Evolutionary conservation across 1,140 invertebrate genomes (phyloP).

Genomic region (Listronotus bonariensis): DNA sequence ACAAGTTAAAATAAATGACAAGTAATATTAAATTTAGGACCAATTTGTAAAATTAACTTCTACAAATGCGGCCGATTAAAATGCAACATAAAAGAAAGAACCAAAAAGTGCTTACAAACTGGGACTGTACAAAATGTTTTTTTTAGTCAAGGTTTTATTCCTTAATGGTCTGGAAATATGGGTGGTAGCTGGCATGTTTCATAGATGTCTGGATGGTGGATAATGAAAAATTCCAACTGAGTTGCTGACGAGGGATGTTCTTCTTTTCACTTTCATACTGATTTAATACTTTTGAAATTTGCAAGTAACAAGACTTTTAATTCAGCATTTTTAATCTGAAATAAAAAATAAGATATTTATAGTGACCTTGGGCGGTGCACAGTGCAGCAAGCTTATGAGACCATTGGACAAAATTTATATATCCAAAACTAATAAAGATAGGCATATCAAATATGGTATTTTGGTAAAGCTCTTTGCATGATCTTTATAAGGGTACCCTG

Average conservation of each 20-base stretch:
- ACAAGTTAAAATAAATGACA: slow-evolving; percentile 14
- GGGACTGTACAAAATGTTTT: slow-evolving; percentile 3
- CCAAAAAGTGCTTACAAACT: slow-evolving; percentile 12
- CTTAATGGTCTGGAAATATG: slow-evolving; percentile 33
- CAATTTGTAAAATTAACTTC: not conserved
- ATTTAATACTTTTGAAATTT: slow-evolving; percentile 31
- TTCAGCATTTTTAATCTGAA: slow-evolving; percentile 36
- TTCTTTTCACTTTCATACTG: slow-evolving; percentile 36
- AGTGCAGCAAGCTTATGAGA: too few relatives aligned
- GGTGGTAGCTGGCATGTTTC: slow-evolving; percentile 27
- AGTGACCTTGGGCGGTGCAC: too few relatives aligned
- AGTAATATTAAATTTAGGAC: not conserved
- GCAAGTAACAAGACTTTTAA: slow-evolving; percentile 30
- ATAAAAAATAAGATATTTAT: not conserved
- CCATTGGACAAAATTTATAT: too few relatives aligned
- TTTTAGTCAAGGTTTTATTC: slow-evolving; percentile 27
- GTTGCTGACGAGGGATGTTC: slow-evolving; percentile 17
- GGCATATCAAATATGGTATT: too few relatives aligned
- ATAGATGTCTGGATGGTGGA: slow-evolving; percentile 21
- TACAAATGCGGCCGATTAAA: not conserved
- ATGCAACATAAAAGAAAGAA: slow-evolving; percentile 1
- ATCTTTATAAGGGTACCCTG: too few relatives aligned
- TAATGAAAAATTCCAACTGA: slow-evolving; percentile 33
- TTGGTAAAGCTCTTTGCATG: too few relatives aligned
- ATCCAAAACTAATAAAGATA: too few relatives aligned